Evolutionary conservation across 2,888 invertebrate genomes (phyloP), one percentile per base, ranked within the genome.

Genomic region (Dyspetes luteomarginatus): DNA sequence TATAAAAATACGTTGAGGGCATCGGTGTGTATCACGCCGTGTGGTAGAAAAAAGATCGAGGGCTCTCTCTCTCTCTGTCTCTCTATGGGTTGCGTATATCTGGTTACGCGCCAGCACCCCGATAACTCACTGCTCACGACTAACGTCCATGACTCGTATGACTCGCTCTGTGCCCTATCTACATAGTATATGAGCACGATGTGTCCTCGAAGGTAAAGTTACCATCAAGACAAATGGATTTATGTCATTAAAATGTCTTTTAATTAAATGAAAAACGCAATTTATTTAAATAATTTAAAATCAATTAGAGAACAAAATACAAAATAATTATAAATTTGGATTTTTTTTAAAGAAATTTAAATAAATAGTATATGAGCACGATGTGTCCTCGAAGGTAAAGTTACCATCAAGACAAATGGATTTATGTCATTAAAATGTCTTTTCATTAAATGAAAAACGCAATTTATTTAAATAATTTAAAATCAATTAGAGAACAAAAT

Each of bases 1-100:
- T n/a, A 68, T 73, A 58, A 78, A 81, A 78, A 78, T 78, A 81
- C 81, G 73, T 64, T 81, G 78, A 78, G 81, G 78, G 81, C 81
- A 81, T 30, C 73, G 68, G 64, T 72, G 73, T 78, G 78, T 73
- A 78, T 74, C 81, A n/a, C n/a, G 77, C 19, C 26, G 73, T 52
- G 55, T 43, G 26, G 43, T 48, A 56, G 55, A 65, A 52, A 78
- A 68, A 19, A 62, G 58, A 52, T 45, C 78, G 43, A 56, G 65
- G 72, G 48, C n/a, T n/a, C n/a, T n/a, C n/a, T n/a, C n/a, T n/a
- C n/a, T n/a, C n/a, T 17, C 69, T 58, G 58, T 36, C 48, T 48
- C 4, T 41, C 28, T 52, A 5, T 19, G 28, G 28, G 28, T 71
- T 41, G 30, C 15, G 48, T 71, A 58, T 80, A 75, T 79, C 79